Evolutionary conservation across 2,888 invertebrate genomes (phyloP), one percentile per base, ranked within the genome.

Genomic region (Tinea trinotella): DNA sequence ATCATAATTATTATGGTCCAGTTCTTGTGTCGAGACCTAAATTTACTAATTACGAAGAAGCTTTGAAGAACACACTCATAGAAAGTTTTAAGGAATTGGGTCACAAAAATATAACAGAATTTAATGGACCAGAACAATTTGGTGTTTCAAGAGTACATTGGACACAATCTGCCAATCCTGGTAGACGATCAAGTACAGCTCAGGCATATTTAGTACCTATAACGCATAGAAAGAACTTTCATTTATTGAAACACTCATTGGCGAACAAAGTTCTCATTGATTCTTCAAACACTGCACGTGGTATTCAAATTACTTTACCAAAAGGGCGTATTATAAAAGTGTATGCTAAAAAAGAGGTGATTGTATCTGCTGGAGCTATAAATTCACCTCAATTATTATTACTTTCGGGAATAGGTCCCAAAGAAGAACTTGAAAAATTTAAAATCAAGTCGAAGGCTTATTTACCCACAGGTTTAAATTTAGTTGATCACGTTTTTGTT

Each of bases 381-480:
- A 95, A 95, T 68, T 92, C 95, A 0, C 93, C 96, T 0, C 96
- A 97, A 65, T 65, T 97, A 1, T 76, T 97, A 34, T 93, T 96
- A 94, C 74, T 96, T 0, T 94, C 94, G 2, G 96, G 95, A 0
- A 84, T 95, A 0, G 92, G 92, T 0, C 91, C 90, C 0, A 81
- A 83, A 56, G 82, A 84, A 1, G 89, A 92, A 60, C 64, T 92
- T 54, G 70, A 79, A 35, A 85, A 88, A 58, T 87, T 88, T 56
- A 84, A 88, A 19, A 92, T 93, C 54, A 91, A 92, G 0, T 78
- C 92, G 0, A 85, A 93, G 9, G 89, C 91, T 63, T 90, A 94
- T 62, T 70, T 92, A 0, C 88, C 88, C 52, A 94, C 94, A 0
- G 94, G 94, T 0, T 79, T 91, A 57, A 94, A 93, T 67, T 74